Percentiles rank a stretch among this genome's conserved stretches.
Conservation (phyloP, 2,797 vertebrate species). For the Craterocephalus amniculus region DNA sequence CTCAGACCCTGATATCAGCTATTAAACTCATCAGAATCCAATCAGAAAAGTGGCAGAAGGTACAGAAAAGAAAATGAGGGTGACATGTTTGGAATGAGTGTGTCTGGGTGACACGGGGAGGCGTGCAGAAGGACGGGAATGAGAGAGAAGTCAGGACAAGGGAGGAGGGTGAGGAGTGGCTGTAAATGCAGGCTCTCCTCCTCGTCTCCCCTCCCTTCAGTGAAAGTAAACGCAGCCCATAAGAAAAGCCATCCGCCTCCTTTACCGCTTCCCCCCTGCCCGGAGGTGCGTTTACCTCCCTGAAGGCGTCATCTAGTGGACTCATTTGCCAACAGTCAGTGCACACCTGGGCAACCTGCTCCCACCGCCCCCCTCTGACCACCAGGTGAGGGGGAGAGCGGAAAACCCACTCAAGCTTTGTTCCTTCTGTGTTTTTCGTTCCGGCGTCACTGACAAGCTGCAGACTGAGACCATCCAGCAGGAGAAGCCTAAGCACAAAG, state of each 20-base stretch:
- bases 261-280: conserved; percentile 34
- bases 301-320: conserved; percentile 35
- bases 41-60: conserved; percentile 9
- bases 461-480: conserved; percentile 68
- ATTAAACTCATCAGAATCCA: conserved; percentile 21
- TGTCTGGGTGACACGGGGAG: conserved; percentile 22
- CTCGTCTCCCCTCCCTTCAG: conserved; percentile 38
- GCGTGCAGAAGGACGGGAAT: conserved; percentile 55
- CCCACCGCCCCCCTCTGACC: background rate
- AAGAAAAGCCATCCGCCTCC: conserved; percentile 26
- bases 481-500: conserved; percentile 56
- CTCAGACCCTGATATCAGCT: background rate
- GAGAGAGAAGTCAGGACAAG: conserved; percentile 10
- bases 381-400: conserved; percentile 10
- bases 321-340: conserved; percentile 31
- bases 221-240: conserved; percentile 55
- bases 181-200: conserved; percentile 22
- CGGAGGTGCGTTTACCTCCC: conserved; percentile 49
- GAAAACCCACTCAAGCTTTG: conserved; percentile 49
- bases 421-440: conserved; percentile 44
- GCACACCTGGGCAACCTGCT: conserved; percentile 37
- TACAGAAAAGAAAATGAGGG: background rate
- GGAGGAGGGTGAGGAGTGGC: conserved; percentile 36
- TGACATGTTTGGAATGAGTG: conserved; percentile 18
- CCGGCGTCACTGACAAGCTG: conserved; percentile 37